phyloP scores from a whole-genome alignment of 2,113 vertebrate genomes.

The Ageneiosus marmoratus region DNA sequence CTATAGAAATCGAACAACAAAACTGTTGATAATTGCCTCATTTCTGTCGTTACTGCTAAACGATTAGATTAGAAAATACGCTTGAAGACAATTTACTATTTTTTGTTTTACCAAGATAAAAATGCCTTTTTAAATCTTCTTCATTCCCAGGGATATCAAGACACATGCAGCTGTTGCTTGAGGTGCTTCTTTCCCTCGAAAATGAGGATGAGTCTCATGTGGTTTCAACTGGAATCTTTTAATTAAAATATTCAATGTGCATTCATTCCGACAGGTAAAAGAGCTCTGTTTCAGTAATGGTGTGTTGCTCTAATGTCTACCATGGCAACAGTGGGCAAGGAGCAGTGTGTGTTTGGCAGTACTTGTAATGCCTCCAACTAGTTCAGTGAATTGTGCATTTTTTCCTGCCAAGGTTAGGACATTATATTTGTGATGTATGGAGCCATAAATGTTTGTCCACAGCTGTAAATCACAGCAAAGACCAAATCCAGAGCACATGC shows the following conservation, averaged over 20 bases:
- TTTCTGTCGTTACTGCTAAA: constrained; percentile 8
- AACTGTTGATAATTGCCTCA: constrained; percentile 1
- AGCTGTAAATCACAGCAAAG: neutral
- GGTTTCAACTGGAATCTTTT: constrained; percentile 22
- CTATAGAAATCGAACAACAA: neutral
- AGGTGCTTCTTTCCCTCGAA: constrained; percentile 30
- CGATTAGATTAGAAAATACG: neutral
- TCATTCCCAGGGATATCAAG: neutral
- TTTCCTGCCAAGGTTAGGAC: neutral
- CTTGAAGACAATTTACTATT: neutral
- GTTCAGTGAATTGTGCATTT: constrained; percentile 1
- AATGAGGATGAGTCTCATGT: constrained; percentile 26
- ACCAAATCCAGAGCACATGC: neutral
- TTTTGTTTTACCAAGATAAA: constrained; percentile 23
- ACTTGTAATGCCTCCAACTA: neutral
- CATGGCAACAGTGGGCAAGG: constrained; percentile 52
- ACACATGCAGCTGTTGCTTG: constrained; percentile 6
- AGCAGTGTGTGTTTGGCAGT: constrained; percentile 1
- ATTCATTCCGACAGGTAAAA: constrained; percentile 28
- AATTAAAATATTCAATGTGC: constrained; percentile 36
- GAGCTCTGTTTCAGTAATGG: constrained; percentile 9
- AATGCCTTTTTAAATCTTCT: constrained; percentile 37
- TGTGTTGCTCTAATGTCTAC: constrained; percentile 20
- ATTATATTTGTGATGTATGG: neutral
- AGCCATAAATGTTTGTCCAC: neutral